Conservation (phyloP, 2,888 invertebrate species). For the Acleris holmiana region DNA sequence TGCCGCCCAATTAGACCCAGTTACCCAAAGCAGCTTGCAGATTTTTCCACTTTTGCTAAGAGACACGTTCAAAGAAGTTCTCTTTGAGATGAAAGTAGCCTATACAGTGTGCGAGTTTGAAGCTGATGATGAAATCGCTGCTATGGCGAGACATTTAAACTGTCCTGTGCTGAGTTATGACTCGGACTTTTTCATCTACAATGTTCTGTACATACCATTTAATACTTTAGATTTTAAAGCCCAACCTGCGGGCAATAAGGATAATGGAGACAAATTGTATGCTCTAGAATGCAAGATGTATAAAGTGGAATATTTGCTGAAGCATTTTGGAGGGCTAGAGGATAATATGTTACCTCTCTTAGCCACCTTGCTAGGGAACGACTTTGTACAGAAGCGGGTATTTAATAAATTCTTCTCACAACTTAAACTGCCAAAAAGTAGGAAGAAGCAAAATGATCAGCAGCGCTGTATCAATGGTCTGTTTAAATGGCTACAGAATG, state of each 20-base stretch:
- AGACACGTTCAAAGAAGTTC: slow-evolving; percentile 89
- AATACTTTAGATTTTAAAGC: slow-evolving; percentile 85
- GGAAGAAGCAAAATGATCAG: slow-evolving; percentile 82
- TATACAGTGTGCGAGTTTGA: slow-evolving; percentile 92
- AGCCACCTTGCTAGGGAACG: slow-evolving; percentile 94
- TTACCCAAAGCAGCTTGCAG: slow-evolving; percentile 78
- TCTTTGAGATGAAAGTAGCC: slow-evolving; percentile 86
- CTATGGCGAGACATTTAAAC: slow-evolving; percentile 89
- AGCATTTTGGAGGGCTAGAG: slow-evolving; percentile 86
- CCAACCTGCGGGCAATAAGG: slow-evolving; percentile 47
- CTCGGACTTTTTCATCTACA: slow-evolving; percentile 96
- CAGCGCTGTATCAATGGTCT: slow-evolving; percentile 89
- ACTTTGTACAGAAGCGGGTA: slow-evolving; percentile 88
- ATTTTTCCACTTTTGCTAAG: slow-evolving; percentile 91
- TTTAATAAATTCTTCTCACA: slow-evolving; percentile 89
- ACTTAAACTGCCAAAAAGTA: slow-evolving; percentile 84
- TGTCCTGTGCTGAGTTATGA: slow-evolving; percentile 97
- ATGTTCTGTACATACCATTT: slow-evolving; percentile 92
- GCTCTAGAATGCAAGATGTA: slow-evolving; percentile 89
- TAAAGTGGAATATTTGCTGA: slow-evolving; percentile 87
- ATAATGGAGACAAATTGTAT: slow-evolving; percentile 59
- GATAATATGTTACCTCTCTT: slow-evolving; percentile 89
- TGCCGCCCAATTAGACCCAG: slow-evolving; percentile 83
- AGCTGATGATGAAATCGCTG: slow-evolving; percentile 95
- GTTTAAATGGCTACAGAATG: slow-evolving; percentile 90